Conservation (phyloP, 2,888 invertebrate genomes). For the Erynnis tages region DNA sequence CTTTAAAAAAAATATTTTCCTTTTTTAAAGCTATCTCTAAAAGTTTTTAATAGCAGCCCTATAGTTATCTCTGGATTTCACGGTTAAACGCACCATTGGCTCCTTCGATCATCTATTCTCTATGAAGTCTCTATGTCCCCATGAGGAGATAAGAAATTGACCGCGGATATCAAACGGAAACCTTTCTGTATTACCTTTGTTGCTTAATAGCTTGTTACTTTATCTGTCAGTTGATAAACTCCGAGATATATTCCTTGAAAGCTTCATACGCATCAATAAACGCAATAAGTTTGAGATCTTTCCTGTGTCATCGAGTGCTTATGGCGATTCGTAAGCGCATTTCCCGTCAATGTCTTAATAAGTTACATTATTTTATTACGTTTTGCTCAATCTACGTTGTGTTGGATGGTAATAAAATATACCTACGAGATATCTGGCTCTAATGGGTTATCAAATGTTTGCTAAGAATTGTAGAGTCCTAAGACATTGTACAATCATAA, state of each 20-base stretch:
- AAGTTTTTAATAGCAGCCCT: slow-evolving; percentile 8
- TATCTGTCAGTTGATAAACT: slow-evolving; percentile 27
- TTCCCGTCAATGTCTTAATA: slow-evolving; percentile 16
- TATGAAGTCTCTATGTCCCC: slow-evolving; percentile 58
- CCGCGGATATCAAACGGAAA: slow-evolving; percentile 58
- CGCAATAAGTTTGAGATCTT: slow-evolving; percentile 23
- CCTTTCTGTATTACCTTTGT: slow-evolving; percentile 46
- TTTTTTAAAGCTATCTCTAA: background rate
- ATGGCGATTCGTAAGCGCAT: background rate
- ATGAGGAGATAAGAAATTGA: slow-evolving; percentile 70
- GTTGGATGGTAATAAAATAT: background rate
- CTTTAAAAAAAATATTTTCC: background rate
- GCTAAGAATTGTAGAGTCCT: too few species aligned
- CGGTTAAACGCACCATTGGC: slow-evolving; percentile 74
- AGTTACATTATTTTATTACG: slow-evolving; percentile 3
- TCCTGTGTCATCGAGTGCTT: slow-evolving; percentile 16
- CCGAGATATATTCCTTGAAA: slow-evolving; percentile 20
- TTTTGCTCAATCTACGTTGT: background rate
- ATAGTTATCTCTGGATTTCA: slow-evolving; percentile 71
- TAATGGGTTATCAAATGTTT: too few species aligned
- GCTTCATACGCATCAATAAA: slow-evolving; percentile 25
- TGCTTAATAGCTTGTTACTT: slow-evolving; percentile 31
- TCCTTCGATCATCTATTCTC: slow-evolving; percentile 64
- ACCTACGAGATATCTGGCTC: too few species aligned
- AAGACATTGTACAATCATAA: too few species aligned